Conservation (phyloP, 2,113 vertebrate species). For the Sylvilagus bachmani region DNA sequence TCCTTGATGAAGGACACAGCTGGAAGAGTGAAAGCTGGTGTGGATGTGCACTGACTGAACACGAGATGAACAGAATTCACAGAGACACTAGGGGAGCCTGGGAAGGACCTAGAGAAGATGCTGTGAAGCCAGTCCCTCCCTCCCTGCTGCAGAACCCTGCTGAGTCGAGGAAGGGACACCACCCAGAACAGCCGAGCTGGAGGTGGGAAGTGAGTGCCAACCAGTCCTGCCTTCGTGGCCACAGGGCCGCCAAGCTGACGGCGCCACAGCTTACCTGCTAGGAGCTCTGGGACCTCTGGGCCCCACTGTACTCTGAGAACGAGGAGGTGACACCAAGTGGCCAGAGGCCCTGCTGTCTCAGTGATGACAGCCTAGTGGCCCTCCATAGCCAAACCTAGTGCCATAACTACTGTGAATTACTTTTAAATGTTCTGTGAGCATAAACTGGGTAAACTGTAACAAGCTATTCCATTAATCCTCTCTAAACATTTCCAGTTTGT, state of each 20-base stretch:
- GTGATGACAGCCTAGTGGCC: neutral
- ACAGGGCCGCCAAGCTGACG: neutral
- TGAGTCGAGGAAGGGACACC: neutral
- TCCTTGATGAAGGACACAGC: neutral
- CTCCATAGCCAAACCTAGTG: neutral
- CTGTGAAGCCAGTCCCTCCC: too few relatives aligned
- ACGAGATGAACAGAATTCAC: neutral
- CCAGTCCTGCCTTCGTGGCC: too few relatives aligned
- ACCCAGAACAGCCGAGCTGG: neutral
- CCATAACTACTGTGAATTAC: neutral
- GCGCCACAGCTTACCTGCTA: too few relatives aligned
- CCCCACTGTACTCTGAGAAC: neutral
- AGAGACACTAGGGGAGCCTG: neutral
- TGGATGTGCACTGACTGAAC: conserved; percentile 1
- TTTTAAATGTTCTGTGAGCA: conserved; percentile 40
- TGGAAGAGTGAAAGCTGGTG: neutral
- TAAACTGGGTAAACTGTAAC: neutral
- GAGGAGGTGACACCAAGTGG: neutral
- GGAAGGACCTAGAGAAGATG: neutral
- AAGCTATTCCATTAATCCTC: neutral
- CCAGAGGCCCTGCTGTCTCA: neutral
- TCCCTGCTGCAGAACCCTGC: neutral
- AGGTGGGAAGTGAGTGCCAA: neutral
- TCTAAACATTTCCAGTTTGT: neutral
- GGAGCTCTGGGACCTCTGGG: neutral